A percentile compares a stretch with the other conserved stretches of the same genome.
phyloP scores from a whole-genome alignment of 1,140 invertebrate genomes.

The Drosophila parabipectinata region DNA sequence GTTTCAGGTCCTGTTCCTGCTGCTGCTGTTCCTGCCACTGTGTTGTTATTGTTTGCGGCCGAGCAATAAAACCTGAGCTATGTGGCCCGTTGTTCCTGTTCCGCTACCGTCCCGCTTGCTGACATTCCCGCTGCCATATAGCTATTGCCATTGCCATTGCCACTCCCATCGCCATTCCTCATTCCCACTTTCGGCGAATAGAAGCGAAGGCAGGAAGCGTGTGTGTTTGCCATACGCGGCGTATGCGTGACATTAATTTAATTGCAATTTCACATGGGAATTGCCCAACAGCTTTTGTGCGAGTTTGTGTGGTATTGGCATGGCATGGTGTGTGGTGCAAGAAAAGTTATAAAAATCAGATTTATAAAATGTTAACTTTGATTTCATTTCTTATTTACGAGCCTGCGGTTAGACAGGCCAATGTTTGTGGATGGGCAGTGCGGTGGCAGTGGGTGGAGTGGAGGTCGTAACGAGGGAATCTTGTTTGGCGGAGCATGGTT shows the following conservation, averaged over 20 bases:
- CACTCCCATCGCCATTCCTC: slow-evolving; percentile 11
- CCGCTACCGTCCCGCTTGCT: slow-evolving; percentile 33
- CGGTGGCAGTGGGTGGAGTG: neutral
- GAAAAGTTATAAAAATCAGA: slow-evolving; percentile 80
- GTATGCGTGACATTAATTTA: slow-evolving; percentile 83
- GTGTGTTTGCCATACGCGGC: slow-evolving; percentile 63
- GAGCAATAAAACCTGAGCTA: slow-evolving; percentile 53
- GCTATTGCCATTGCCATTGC: slow-evolving; percentile 6
- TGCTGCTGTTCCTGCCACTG: slow-evolving; percentile 22
- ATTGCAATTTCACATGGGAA: slow-evolving; percentile 77
- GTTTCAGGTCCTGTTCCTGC: slow-evolving; percentile 43
- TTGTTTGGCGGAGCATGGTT: slow-evolving; percentile 22
- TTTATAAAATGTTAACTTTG: slow-evolving; percentile 83
- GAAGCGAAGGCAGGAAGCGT: slow-evolving; percentile 42
- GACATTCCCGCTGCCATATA: slow-evolving; percentile 13
- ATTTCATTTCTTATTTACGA: slow-evolving; percentile 83
- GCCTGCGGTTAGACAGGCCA: slow-evolving; percentile 48
- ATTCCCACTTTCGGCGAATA: slow-evolving; percentile 18
- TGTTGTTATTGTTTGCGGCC: slow-evolving; percentile 49
- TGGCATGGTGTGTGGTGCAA: slow-evolving; percentile 26
- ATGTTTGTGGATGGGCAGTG: slow-evolving; percentile 11
- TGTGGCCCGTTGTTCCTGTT: slow-evolving; percentile 66
- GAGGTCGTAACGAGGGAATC: slow-evolving; percentile 34
- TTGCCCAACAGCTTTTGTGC: slow-evolving; percentile 16
- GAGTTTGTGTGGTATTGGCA: slow-evolving; percentile 10